Evolutionary conservation across 1,140 invertebrate genomes (phyloP).

Genomic region (Pentalonia nigronervosa): DNA sequence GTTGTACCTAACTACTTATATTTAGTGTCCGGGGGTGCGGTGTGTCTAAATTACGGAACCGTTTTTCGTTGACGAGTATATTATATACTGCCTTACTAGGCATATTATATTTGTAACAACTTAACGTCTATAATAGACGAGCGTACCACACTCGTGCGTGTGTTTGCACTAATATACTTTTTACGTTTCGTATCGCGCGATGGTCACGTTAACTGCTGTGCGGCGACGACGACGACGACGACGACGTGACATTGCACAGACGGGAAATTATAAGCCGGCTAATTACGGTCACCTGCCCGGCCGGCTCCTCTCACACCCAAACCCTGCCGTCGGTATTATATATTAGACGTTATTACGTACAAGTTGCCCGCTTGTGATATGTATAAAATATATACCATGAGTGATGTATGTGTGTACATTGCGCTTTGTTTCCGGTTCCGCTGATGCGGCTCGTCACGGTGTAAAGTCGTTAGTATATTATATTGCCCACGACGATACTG

Average conservation of each 20-base stretch:
- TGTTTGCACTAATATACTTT: not conserved
- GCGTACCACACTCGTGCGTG: not conserved
- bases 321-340: not conserved
- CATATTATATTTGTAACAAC: not conserved
- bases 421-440: conserved; percentile 33
- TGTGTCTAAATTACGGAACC: not conserved
- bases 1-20: not conserved
- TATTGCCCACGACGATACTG: not conserved
- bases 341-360: not conserved
- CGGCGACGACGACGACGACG: not conserved
- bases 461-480: not conserved
- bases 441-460: conserved; percentile 10
- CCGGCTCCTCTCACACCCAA: not conserved
- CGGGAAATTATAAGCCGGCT: not conserved
- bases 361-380: not conserved
- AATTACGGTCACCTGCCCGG: conserved; percentile 16
- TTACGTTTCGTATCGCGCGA: not conserved
- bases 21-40: not conserved
- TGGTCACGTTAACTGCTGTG: not conserved
- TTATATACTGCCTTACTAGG: not conserved
- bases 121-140: not conserved
- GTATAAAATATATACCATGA: too few relatives aligned
- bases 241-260: conserved; percentile 16
- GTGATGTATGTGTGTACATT: not conserved
- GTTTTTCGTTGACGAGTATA: not conserved